Evolutionary conservation across 1,140 invertebrate species (phyloP), one percentile per base, ranked within the genome.

Genomic region (Aricia agestis): DNA sequence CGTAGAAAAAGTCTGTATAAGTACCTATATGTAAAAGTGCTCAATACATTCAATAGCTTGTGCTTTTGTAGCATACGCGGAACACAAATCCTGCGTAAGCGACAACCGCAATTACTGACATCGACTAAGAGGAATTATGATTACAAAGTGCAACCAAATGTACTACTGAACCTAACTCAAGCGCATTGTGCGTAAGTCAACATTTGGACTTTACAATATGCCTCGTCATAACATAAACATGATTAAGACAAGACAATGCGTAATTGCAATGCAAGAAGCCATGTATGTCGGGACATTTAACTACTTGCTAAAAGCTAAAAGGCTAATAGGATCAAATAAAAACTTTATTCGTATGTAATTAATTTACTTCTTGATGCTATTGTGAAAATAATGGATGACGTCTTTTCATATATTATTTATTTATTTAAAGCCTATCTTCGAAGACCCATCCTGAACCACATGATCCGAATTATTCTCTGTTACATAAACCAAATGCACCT

Each of bases 171-270:
- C 10, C 45, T 52, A 13, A 52, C 45, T 11, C 45, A 52, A 9
- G 13, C 13, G 45, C 45, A 52, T 52, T 52, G 45, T 52, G 45
- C 45, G 45, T 52, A 52, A 52, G 45, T 52, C 45, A 52, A 52
- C 45, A 52, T 52, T 52, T 52, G 45, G 45, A 52, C 45, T 52
- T 52, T 52, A 52, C 45, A 52, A 52, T 52, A 52, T 52, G 13
- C 19, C 59, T 63, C 59, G 19, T 63, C 17, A 63, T 63, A 19
- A 63, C 18, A 63, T 63, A 63, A 63, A 19, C 59, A 63, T 63
- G 17, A 63, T 63, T 63, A 63, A 63, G 59, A 63, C 59, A 63
- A 63, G 17, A 63, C 59, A 63, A 63, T 63, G 59, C 59, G 19
- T 63, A 63, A 63, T 63, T 25, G 59, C 59, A 63, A 63, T 63